These are phyloP conservation scores for Cladopsammia gracilis DNA, from an alignment of 64 coral and sea anemone genomes.

Conservation along the genomic window DNA sequence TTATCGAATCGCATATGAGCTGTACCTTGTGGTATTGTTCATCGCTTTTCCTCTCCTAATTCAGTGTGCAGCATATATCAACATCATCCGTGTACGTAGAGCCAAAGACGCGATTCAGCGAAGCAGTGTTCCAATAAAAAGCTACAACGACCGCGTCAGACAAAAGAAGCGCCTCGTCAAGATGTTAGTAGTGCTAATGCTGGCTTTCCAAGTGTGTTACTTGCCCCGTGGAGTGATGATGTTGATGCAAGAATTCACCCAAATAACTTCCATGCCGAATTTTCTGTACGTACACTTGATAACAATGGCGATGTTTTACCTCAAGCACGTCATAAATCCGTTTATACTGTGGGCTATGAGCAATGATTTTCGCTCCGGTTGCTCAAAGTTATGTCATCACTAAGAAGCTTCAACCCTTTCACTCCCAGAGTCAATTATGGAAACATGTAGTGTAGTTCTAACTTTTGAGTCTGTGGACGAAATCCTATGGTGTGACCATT, in stretches of 20 bases:
- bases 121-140: neutral
- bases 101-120: slow-evolving; percentile 23
- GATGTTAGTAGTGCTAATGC: slow-evolving; percentile 65
- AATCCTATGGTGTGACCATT: no score
- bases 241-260: neutral
- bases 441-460: no score
- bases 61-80: slow-evolving; percentile 71
- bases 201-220: slow-evolving; percentile 77
- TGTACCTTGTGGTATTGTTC: slow-evolving; percentile 65
- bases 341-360: slow-evolving; percentile 82
- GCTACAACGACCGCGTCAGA: neutral
- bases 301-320: slow-evolving; percentile 57
- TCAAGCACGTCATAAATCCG: slow-evolving; percentile 83
- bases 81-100: slow-evolving; percentile 51
- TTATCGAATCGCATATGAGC: slow-evolving; percentile 45
- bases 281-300: slow-evolving; percentile 61
- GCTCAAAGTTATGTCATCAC: neutral
- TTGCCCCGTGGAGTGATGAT: slow-evolving; percentile 74
- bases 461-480: no score
- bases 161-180: slow-evolving; percentile 67
- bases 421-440: no score
- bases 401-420: no score
- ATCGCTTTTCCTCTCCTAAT: slow-evolving; percentile 56
- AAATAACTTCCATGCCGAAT: neutral
- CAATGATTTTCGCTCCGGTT: slow-evolving; percentile 69